Conservation (phyloP, 2,888 invertebrate species). For the Conus canariensis region DNA sequence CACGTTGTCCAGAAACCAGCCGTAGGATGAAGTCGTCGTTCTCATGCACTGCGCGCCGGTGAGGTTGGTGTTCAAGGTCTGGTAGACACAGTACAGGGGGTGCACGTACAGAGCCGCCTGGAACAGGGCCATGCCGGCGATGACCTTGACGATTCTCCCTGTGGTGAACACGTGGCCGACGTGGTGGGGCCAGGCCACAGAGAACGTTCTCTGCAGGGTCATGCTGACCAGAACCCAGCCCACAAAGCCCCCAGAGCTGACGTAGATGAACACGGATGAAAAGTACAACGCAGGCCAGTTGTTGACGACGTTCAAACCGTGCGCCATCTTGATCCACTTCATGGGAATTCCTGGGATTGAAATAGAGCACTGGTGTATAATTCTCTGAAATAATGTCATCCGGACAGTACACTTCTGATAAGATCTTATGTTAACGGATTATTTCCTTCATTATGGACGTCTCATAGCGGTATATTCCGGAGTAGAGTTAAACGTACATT, state of each 20-base stretch:
- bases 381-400: too few species aligned
- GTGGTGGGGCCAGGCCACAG: slow-evolving; percentile 14
- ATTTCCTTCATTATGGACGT: too few species aligned
- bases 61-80: not conserved
- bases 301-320: not conserved
- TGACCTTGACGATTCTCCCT: not conserved
- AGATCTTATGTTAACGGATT: too few species aligned
- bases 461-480: too few species aligned
- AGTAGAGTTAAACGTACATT: too few species aligned
- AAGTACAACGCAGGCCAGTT: not conserved
- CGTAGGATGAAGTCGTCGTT: not conserved
- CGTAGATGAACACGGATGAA: not conserved
- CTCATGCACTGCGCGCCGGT: not conserved
- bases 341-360: not conserved
- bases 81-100: not conserved
- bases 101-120: not conserved
- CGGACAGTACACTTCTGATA: too few species aligned
- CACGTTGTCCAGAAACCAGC: slow-evolving; percentile 1
- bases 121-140: not conserved
- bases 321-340: not conserved
- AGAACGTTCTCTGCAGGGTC: slow-evolving; percentile 9
- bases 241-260: not conserved
- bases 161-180: not conserved
- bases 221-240: not conserved
- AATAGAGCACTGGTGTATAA: not conserved